These are phyloP conservation scores for Drosophila ambigua DNA, from an alignment of 1,140 invertebrate species.

Conservation along the genomic window DNA sequence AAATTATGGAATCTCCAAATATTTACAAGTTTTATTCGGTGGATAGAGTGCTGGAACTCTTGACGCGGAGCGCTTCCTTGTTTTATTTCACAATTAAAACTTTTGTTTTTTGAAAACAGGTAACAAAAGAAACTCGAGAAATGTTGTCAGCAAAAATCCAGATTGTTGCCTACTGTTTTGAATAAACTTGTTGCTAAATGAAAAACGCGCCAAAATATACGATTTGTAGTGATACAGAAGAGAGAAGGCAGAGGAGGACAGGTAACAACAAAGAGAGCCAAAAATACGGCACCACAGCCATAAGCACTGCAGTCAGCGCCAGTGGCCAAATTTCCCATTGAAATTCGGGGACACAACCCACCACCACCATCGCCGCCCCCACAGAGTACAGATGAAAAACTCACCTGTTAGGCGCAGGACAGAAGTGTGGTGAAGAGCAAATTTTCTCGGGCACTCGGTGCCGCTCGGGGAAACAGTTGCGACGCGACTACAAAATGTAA, in stretches of 20 bases:
- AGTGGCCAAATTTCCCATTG: constrained; percentile 53
- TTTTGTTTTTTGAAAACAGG: not conserved
- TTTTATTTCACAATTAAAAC: too few species aligned
- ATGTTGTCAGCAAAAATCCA: not conserved
- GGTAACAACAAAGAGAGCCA: constrained; percentile 38
- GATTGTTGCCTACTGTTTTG: constrained; percentile 39
- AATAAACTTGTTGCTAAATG: constrained; percentile 71
- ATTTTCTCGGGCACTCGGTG: constrained; percentile 5
- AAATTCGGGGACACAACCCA: constrained; percentile 6
- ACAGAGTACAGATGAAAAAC: constrained; percentile 24
- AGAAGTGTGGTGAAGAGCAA: constrained; percentile 60
- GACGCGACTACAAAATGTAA: constrained; percentile 71
- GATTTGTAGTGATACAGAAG: not conserved
- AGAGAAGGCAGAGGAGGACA: not conserved
- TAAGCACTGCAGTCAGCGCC: constrained; percentile 74
- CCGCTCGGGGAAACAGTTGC: constrained; percentile 59
- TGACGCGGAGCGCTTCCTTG: too few species aligned
- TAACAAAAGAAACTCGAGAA: not conserved
- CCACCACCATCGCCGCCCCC: constrained; percentile 6
- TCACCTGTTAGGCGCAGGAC: constrained; percentile 75
- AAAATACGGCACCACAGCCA: constrained; percentile 68
- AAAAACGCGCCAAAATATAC: constrained; percentile 70
- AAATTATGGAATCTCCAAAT: constrained; percentile 38
- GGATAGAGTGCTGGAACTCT: constrained; percentile 40
- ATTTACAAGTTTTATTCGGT: constrained; percentile 73